Evolutionary conservation across 2,888 invertebrate genomes (phyloP), one percentile per base, ranked within the genome.

Genomic region (Sturmia bella): DNA sequence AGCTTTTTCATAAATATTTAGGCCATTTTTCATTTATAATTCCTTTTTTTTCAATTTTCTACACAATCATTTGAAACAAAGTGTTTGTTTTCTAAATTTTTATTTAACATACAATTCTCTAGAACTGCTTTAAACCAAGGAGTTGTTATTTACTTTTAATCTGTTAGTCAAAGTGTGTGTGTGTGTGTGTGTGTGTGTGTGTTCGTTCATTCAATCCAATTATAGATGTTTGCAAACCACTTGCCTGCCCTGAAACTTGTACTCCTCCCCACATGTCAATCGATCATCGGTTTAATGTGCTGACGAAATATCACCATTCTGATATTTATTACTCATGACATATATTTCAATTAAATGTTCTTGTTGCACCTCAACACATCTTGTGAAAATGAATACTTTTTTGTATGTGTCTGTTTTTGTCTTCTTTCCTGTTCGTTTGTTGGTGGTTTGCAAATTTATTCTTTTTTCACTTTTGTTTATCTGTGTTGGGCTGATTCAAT

Each of bases 401-500:
- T 37, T 17, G 50, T 12, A 43, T 45, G 66, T 59, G n/a, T 43
- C 12, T 57, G 17, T 50, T 21, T 1, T 17, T 50, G 48, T 5
- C 63, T 2, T 75, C 9, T 50, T 37, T 56, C 3, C 21, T 54
- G 27, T 37, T 52, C n/a, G 45, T 43, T 41, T 15, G 27, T 32
- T 32, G n/a, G 21, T 45, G 43, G 39, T 2, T 64, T 43, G 59
- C 15, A 52, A 56, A 43, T 63, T 66, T 80, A 32, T 64, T 48
- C 56, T 68, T 37, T n/a, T 48, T 56, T 24, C 45, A 54, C 37
- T 72, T 64, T 39, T 59, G 41, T 56, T 80, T 69, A 68, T 75
- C 43, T 69, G 63, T 32, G 3, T 63, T 50, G 69, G 57, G 5
- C 64, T 69, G 74, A 70, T 78, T 59, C 72, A 78, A 66, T 78